Conservation (phyloP, 2,888 invertebrate species). For the Isoperla grammatica region DNA sequence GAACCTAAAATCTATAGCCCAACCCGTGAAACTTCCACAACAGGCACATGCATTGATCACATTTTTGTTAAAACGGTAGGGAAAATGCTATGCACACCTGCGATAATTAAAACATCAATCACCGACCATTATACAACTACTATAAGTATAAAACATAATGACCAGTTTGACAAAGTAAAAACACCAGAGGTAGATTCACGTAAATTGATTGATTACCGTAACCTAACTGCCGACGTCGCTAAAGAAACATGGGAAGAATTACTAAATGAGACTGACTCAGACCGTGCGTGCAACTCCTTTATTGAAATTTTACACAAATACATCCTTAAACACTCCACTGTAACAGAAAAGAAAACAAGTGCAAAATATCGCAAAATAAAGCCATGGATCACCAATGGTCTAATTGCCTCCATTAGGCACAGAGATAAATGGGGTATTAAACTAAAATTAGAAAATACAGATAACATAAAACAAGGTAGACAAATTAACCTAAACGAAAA, state of each 20-base stretch:
- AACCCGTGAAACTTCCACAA: background rate
- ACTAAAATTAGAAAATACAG: background rate
- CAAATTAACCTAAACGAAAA: too few species aligned
- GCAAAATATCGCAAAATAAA: background rate
- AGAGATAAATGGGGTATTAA: background rate
- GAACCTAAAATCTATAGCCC: background rate
- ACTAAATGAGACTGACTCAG: background rate
- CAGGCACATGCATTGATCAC: conserved; percentile 1
- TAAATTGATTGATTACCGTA: too few species aligned
- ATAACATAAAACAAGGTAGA: too few species aligned
- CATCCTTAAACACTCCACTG: background rate
- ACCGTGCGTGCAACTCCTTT: background rate
- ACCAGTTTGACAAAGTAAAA: background rate
- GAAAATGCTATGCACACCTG: background rate
- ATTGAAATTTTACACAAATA: too few species aligned
- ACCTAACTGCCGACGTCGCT: too few species aligned
- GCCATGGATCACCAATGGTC: background rate
- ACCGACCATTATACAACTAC: background rate
- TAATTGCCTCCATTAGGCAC: background rate
- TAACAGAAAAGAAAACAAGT: background rate
- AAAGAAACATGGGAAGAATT: background rate
- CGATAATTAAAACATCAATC: background rate
- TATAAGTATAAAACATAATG: background rate
- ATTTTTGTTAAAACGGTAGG: background rate
- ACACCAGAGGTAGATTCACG: too few species aligned